Conservation (phyloP, 2,888 invertebrate species). For the Melinaea marsaeus region DNA sequence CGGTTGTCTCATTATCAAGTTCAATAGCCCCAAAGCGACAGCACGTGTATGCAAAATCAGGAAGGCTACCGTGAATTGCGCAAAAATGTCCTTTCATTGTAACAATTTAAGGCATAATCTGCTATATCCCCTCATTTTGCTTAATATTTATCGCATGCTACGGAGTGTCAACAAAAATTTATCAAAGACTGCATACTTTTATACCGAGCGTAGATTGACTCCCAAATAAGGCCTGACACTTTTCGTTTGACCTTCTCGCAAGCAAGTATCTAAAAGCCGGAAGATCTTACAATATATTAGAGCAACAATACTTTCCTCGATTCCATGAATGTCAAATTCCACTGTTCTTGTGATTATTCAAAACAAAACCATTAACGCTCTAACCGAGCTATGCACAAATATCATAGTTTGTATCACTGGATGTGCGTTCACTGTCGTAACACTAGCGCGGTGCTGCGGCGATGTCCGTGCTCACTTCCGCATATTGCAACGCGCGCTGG, state of each 20-base stretch:
- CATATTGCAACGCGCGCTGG: constrained; percentile 67
- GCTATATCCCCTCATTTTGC: constrained; percentile 41
- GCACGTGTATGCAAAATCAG: constrained; percentile 76
- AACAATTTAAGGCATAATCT: constrained; percentile 66
- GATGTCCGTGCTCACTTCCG: constrained; percentile 69
- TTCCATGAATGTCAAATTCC: constrained; percentile 67
- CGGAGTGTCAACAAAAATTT: constrained; percentile 66
- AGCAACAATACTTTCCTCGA: constrained; percentile 73
- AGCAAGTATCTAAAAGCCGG: constrained; percentile 5
- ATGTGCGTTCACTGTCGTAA: constrained; percentile 60
- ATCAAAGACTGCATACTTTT: constrained; percentile 62
- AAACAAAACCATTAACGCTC: constrained; percentile 66
- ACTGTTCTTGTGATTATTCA: constrained; percentile 61
- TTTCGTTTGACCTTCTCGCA: constrained; percentile 33
- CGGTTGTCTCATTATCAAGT: constrained; percentile 74
- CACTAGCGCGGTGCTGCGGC: constrained; percentile 53
- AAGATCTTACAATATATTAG: constrained; percentile 21
- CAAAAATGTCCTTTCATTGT: constrained; percentile 58
- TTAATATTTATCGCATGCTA: constrained; percentile 66
- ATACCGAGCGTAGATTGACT: constrained; percentile 49
- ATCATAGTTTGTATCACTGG: constrained; percentile 72
- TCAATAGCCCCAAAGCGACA: constrained; percentile 72
- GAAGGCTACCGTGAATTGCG: constrained; percentile 48
- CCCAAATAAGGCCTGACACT: constrained; percentile 49
- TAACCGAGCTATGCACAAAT: constrained; percentile 61